These are phyloP conservation scores for Cylloceria caligata DNA, from an alignment of 2,888 invertebrate genomes.

Conservation along the genomic window DNA sequence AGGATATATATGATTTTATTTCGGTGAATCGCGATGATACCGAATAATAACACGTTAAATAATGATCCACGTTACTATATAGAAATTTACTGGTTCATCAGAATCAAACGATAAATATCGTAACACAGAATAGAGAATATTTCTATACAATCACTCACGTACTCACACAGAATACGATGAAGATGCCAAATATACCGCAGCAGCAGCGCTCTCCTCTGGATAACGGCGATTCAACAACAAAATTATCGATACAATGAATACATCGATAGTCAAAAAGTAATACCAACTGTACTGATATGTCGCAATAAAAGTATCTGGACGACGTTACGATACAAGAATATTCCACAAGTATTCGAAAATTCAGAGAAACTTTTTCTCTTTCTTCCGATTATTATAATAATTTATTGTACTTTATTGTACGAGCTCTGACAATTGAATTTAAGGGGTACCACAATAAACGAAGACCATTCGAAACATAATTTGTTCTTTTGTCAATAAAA, in stretches of 20 bases:
- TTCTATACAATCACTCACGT: neutral
- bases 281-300: constrained; percentile 9
- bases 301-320: neutral
- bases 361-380: too few species aligned
- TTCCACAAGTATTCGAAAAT: too few species aligned
- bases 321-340: neutral
- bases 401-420: too few species aligned
- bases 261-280: constrained; percentile 27
- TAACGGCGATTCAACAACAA: neutral
- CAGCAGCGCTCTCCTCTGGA: constrained; percentile 13
- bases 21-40: neutral
- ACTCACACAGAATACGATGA: neutral
- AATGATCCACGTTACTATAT: neutral
- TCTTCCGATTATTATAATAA: too few species aligned
- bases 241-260: neutral
- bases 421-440: too few species aligned
- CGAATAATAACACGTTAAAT: neutral
- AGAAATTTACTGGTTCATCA: too few species aligned
- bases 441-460: too few species aligned
- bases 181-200: too few species aligned
- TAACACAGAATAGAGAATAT: neutral
- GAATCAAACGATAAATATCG: neutral
- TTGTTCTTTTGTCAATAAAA: too few species aligned
- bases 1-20: neutral
- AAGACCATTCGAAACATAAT: too few species aligned